Evolutionary conservation across 2,888 invertebrate genomes (phyloP).

Genomic region (Dexiosoma caninum): DNA sequence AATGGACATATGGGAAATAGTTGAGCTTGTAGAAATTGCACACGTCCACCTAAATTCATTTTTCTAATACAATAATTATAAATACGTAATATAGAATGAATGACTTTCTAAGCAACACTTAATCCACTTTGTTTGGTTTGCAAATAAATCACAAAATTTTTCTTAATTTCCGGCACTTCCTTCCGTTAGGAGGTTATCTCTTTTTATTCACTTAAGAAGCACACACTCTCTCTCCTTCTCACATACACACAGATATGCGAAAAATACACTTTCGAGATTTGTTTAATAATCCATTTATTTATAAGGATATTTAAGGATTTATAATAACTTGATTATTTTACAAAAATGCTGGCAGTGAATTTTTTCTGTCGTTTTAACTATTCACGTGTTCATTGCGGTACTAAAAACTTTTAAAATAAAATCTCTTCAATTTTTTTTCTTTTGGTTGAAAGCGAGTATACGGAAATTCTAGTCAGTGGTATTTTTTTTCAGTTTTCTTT

Average conservation of each 20-base stretch:
- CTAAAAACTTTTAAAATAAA: slow-evolving; percentile 44
- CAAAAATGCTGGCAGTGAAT: neutral
- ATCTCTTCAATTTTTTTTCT: neutral
- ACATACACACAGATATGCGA: no score
- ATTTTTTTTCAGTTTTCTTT: neutral
- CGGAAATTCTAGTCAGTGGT: slow-evolving; percentile 2
- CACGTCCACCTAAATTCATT: slow-evolving; percentile 70
- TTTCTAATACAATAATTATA: neutral
- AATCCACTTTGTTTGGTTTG: neutral
- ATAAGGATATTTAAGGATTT: neutral
- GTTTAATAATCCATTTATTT: neutral
- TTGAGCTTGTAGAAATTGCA: slow-evolving; percentile 77
- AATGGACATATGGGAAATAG: slow-evolving; percentile 77
- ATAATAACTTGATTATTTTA: neutral
- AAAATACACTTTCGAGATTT: neutral
- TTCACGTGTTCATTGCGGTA: slow-evolving; percentile 42
- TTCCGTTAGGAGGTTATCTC: slow-evolving; percentile 21
- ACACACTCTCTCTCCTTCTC: no score
- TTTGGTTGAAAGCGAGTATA: neutral
- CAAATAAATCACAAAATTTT: slow-evolving; percentile 30
- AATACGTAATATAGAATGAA: neutral
- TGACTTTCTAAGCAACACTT: neutral
- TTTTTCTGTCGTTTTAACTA: slow-evolving; percentile 29
- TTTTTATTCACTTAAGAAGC: no score
- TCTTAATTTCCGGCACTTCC: slow-evolving; percentile 27